A percentile compares a stretch with the other conserved stretches of the same genome.
Conservation (phyloP, 2,888 invertebrate genomes). For the Trissoscelio sp. region DNA sequence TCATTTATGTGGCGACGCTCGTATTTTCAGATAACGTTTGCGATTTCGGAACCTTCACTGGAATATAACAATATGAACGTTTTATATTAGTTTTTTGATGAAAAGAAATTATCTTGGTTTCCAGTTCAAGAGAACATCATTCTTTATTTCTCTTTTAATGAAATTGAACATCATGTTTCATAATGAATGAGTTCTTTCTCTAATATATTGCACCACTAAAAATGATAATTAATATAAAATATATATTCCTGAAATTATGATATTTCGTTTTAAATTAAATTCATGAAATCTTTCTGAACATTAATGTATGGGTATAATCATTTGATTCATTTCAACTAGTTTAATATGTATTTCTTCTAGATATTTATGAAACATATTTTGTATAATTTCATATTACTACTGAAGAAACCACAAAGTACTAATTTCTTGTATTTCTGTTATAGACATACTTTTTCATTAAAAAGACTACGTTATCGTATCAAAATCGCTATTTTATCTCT, state of each 20-base stretch:
- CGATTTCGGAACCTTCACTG: conserved; percentile 1
- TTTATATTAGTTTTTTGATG: conserved; percentile 32
- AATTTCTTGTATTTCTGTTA: no score
- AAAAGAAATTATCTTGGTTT: conserved; percentile 40
- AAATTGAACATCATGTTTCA: conserved; percentile 42
- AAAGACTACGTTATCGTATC: no score
- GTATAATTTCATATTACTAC: no score
- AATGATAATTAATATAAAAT: conserved; percentile 32
- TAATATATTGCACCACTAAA: conserved; percentile 18
- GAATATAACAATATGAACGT: conserved; percentile 19
- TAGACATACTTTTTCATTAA: no score
- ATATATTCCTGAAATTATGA: conserved; percentile 6
- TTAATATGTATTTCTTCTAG: no score
- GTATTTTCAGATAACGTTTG: conserved; percentile 7
- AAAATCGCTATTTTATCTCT: no score
- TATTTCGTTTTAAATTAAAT: conserved; percentile 4
- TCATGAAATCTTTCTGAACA: no score
- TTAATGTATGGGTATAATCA: no score
- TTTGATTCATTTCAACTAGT: no score
- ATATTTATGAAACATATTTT: no score
- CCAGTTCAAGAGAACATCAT: conserved; percentile 22
- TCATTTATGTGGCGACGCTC: not conserved
- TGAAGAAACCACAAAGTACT: no score
- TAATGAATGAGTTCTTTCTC: conserved; percentile 29
- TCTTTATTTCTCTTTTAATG: conserved; percentile 35